These are phyloP conservation scores for Limenitis camilla DNA, from an alignment of 2,888 invertebrate genomes.

Conservation along the genomic window DNA sequence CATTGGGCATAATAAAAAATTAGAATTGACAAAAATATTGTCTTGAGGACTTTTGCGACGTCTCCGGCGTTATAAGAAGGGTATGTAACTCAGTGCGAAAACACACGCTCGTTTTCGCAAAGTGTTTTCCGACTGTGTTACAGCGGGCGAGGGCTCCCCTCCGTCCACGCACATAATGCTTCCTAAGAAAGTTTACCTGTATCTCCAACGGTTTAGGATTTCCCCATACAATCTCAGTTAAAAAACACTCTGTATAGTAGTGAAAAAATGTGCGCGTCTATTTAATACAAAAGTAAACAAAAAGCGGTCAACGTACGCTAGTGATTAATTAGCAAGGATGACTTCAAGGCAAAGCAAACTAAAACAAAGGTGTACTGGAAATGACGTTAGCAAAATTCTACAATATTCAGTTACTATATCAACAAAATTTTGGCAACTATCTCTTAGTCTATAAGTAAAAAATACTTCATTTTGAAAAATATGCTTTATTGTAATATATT, in stretches of 20 bases:
- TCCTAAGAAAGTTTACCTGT: no score
- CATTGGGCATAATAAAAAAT: no score
- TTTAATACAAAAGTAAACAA: background rate
- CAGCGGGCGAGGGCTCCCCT: no score
- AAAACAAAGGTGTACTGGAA: slow-evolving; percentile 21
- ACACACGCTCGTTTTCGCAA: no score
- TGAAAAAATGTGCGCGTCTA: background rate
- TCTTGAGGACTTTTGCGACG: no score
- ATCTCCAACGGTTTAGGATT: no score
- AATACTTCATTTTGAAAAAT: background rate
- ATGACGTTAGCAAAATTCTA: slow-evolving; percentile 20
- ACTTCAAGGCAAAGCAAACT: slow-evolving; percentile 7
- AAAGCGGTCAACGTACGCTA: background rate
- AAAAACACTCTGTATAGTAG: no score
- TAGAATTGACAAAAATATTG: no score
- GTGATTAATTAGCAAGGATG: slow-evolving; percentile 6
- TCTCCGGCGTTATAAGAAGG: no score
- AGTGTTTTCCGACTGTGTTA: no score
- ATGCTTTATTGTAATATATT: background rate
- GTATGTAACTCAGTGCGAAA: no score
- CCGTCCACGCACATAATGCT: background rate
- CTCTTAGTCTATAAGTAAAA: background rate
- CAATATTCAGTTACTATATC: slow-evolving; percentile 18
- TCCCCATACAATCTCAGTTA: no score
- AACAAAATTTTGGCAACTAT: slow-evolving; percentile 4